Conservation (phyloP, 1,140 invertebrate species). For the Tetramorium simillimum region DNA sequence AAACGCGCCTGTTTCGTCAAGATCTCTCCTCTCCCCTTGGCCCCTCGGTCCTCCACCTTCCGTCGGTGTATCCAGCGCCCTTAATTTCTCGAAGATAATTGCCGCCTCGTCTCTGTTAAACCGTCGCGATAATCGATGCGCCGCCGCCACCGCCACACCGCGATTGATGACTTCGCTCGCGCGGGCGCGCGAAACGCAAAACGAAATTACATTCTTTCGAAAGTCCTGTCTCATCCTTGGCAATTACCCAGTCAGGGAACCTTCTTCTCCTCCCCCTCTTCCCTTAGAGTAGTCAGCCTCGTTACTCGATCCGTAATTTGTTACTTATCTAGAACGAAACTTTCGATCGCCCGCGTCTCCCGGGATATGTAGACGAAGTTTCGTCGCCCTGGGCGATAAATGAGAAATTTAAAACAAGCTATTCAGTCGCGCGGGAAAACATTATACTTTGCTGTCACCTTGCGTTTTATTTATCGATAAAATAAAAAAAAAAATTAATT, state of each 20-base stretch:
- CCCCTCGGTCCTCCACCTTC: background rate
- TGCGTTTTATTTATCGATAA: background rate
- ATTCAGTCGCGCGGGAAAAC: slow-evolving; percentile 7
- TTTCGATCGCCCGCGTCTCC: slow-evolving; percentile 43
- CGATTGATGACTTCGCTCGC: slow-evolving; percentile 65
- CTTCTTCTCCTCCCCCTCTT: background rate
- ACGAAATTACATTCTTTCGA: slow-evolving; percentile 75
- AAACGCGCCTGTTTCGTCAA: slow-evolving; percentile 72
- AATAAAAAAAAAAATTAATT: slow-evolving; percentile 24
- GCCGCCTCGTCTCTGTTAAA: slow-evolving; percentile 68
- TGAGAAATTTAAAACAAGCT: slow-evolving; percentile 49
- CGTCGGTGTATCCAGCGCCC: slow-evolving; percentile 63
- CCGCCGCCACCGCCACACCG: slow-evolving; percentile 22
- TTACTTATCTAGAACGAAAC: slow-evolving; percentile 44
- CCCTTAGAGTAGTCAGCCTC: slow-evolving; percentile 34
- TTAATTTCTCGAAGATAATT: slow-evolving; percentile 75
- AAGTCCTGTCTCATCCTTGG: slow-evolving; percentile 71
- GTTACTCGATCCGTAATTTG: slow-evolving; percentile 62
- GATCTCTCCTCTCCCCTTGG: slow-evolving; percentile 52
- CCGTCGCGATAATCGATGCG: slow-evolving; percentile 58
- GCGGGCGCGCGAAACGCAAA: slow-evolving; percentile 44
- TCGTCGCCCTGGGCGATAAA: slow-evolving; percentile 31
- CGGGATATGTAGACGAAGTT: slow-evolving; percentile 53
- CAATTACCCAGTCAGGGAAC: slow-evolving; percentile 62
- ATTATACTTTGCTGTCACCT: background rate